phyloP scores from a whole-genome alignment of 2,113 vertebrate species.

The Oreochromis tanganicae region DNA sequence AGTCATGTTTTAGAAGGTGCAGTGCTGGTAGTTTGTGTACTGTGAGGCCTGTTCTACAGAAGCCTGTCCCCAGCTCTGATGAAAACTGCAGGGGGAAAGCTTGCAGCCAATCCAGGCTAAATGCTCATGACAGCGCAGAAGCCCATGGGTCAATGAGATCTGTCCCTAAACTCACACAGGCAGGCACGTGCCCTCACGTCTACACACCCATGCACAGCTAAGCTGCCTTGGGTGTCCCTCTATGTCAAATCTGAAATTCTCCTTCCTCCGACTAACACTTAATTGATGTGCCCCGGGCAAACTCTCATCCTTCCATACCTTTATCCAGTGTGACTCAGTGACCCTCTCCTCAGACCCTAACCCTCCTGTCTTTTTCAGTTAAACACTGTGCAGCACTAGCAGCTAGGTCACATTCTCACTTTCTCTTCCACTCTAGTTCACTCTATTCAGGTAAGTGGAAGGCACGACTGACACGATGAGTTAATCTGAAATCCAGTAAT shows the following conservation, averaged over 20 bases:
- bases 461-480: background rate
- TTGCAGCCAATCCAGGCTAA: slow-evolving; percentile 14
- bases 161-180: background rate
- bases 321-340: background rate
- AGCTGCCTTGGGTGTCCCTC: background rate
- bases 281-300: slow-evolving; percentile 3
- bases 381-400: background rate
- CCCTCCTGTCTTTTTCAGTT: background rate
- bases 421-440: background rate
- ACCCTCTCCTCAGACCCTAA: background rate
- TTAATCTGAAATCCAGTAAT: background rate
- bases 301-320: background rate
- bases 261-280: background rate
- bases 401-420: background rate
- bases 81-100: background rate
- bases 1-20: background rate
- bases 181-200: background rate
- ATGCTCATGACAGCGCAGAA: slow-evolving; percentile 8
- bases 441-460: background rate
- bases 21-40: background rate
- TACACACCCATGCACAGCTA: background rate
- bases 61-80: background rate
- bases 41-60: background rate
- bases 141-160: background rate
- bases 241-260: background rate